A percentile compares a stretch with the other conserved stretches of the same genome.
phyloP scores from a whole-genome alignment of 30 jellyfish, hydroid and myxozoan species.

The Pelagia noctiluca region DNA sequence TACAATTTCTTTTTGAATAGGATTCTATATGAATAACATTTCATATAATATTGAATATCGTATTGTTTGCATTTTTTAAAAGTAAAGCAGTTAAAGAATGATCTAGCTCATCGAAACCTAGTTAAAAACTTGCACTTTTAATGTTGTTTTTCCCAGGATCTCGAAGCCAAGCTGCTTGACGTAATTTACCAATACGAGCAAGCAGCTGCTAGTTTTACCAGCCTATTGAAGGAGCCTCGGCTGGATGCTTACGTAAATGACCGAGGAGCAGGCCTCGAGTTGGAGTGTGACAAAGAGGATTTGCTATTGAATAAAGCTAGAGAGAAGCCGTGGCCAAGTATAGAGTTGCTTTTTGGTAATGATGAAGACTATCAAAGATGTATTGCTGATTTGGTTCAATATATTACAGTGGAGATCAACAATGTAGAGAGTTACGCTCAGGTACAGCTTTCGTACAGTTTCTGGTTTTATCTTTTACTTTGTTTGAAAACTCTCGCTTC shows the following conservation, averaged over 20 bases:
- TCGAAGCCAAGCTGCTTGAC: conserved; percentile 36
- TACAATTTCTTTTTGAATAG: too few relatives aligned
- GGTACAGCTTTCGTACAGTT: conserved; percentile 8
- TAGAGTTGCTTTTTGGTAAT: conserved; percentile 54
- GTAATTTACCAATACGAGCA: conserved; percentile 68
- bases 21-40: too few relatives aligned
- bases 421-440: conserved; percentile 42
- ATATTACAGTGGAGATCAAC: conserved; percentile 42
- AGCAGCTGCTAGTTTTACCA: conserved; percentile 40
- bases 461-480: too few relatives aligned
- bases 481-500: too few relatives aligned
- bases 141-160: conserved; percentile 55
- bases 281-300: conserved; percentile 53
- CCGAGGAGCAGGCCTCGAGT: conserved; percentile 11
- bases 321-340: conserved; percentile 70
- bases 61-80: too few relatives aligned
- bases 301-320: conserved; percentile 10
- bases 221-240: conserved; percentile 57
- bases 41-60: too few relatives aligned
- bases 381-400: conserved; percentile 54
- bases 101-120: too few relatives aligned
- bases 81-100: too few relatives aligned
- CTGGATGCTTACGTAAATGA: conserved; percentile 45
- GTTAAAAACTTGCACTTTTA: too few relatives aligned
- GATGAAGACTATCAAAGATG: conserved; percentile 71